These are phyloP conservation scores for Blera fallax DNA, from an alignment of 2,888 invertebrate genomes.

Conservation along the genomic window DNA sequence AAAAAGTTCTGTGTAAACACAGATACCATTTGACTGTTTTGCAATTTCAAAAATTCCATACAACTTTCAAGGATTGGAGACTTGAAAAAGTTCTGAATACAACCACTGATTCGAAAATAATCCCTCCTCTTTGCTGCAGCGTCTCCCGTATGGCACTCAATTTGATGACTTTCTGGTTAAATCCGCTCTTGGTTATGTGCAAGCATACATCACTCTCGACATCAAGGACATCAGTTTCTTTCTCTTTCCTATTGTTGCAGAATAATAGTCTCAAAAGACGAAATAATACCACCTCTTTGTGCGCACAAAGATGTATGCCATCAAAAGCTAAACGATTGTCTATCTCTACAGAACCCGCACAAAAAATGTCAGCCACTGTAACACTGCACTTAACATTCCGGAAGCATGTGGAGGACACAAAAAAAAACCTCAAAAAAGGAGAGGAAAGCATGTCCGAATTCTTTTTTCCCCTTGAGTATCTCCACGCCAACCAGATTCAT, in stretches of 20 bases:
- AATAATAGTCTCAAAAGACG: background rate
- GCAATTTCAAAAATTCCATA: background rate
- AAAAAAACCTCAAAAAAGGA: background rate
- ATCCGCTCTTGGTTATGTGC: constrained; percentile 12
- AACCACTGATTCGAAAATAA: constrained; percentile 54
- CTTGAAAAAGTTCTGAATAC: constrained; percentile 18
- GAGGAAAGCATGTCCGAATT: constrained; percentile 14
- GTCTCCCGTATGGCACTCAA: background rate
- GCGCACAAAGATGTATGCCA: background rate
- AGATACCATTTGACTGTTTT: background rate
- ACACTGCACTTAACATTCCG: constrained; percentile 65
- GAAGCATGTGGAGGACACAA: constrained; percentile 46
- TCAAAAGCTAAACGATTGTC: constrained; percentile 58
- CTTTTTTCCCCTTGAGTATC: constrained; percentile 15
- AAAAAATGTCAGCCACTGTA: constrained; percentile 7
- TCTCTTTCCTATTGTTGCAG: background rate
- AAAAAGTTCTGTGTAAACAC: background rate
- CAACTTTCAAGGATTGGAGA: constrained; percentile 11
- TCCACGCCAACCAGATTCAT: constrained; percentile 50
- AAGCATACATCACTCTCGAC: constrained; percentile 16
- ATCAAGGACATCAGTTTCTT: constrained; percentile 19
- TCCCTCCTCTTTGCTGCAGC: background rate
- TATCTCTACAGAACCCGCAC: constrained; percentile 1
- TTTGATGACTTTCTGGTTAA: constrained; percentile 25
- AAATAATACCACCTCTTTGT: background rate